Evolutionary conservation across 2,888 invertebrate genomes (phyloP), one percentile per base, ranked within the genome.

Genomic region (Archaeoteleia sp.): DNA sequence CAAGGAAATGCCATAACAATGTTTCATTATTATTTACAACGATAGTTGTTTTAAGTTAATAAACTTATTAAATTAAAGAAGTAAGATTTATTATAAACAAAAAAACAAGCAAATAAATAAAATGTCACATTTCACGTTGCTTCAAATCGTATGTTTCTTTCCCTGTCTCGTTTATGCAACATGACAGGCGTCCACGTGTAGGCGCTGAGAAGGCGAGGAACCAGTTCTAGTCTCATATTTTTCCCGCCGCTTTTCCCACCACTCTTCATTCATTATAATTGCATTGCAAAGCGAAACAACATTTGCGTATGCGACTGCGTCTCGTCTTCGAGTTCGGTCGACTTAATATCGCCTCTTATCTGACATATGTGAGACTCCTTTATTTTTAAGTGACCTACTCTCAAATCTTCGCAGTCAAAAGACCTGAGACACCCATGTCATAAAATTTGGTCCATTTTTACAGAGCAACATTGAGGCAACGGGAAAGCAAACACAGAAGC

Each of bases 121-220:
- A 39, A 45, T 30, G 40, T 62, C 32, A 60, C 20, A 46, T 40
- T 34, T 54, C 32, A 39, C 13, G 20, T 46, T 29, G 27, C 23
- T 53, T 49, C 43, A 13, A 30, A 58, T 34, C 12, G 30, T 42
- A 13, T 25, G 10, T 32, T 2, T 9, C 14, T 49, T 43, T 63
- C 49, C 48, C 23, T 30, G 43, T 49, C 35, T 57, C 34, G 43
- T 58, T 65, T 53, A 53, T 46, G 51, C 57, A 55, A 51, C 40
- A 14, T 27, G 46, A 53, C 60, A 43, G 17, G 17, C 42, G 49
- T 53, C 49, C 60, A 54, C 60, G 54, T 60, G 66, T 67, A 60
- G 60, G 66, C 48, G 66, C 66, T 55, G 43, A 60, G 54, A 66
- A 66, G 58, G 58, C 54, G 58, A 58, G 46, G 46, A 65, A 65